Conservation (phyloP, 1,140 invertebrate genomes). For the Leptinotarsa texana region DNA sequence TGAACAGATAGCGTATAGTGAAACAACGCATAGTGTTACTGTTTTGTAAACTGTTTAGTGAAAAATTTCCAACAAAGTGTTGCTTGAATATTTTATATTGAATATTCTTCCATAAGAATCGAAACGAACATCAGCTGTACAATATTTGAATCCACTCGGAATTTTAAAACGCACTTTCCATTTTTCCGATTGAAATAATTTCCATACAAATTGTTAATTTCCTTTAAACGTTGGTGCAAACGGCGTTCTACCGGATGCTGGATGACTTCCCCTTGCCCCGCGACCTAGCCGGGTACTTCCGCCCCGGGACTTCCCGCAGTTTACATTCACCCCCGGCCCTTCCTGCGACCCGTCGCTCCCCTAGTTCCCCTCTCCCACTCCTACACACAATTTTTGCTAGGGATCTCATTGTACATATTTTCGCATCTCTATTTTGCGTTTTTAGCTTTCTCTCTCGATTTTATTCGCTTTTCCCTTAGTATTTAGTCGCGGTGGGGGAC, state of each 20-base stretch:
- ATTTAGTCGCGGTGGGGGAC: slow-evolving; percentile 15
- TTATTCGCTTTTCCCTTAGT: slow-evolving; percentile 38
- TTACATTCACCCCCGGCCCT: slow-evolving; percentile 52
- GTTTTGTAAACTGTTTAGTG: too few species aligned
- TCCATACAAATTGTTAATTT: neutral
- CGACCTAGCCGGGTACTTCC: slow-evolving; percentile 45
- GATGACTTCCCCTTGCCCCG: slow-evolving; percentile 39
- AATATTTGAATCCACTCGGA: neutral
- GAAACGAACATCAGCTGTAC: neutral
- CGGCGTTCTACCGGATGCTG: slow-evolving; percentile 39
- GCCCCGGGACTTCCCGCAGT: slow-evolving; percentile 54
- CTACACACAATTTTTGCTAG: slow-evolving; percentile 52
- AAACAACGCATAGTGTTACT: too few species aligned
- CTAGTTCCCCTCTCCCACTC: slow-evolving; percentile 23
- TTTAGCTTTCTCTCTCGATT: slow-evolving; percentile 52
- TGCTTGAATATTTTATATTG: too few species aligned
- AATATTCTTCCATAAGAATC: too few species aligned
- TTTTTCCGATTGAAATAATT: slow-evolving; percentile 9
- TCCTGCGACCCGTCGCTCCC: slow-evolving; percentile 35
- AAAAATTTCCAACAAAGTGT: too few species aligned
- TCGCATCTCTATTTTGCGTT: slow-evolving; percentile 56
- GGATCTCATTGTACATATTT: slow-evolving; percentile 54
- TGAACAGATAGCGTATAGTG: too few species aligned
- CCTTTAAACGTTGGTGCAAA: slow-evolving; percentile 28
- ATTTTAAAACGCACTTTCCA: neutral